Conservation (phyloP, 2,797 vertebrate species). For the Mergus octosetaceus region DNA sequence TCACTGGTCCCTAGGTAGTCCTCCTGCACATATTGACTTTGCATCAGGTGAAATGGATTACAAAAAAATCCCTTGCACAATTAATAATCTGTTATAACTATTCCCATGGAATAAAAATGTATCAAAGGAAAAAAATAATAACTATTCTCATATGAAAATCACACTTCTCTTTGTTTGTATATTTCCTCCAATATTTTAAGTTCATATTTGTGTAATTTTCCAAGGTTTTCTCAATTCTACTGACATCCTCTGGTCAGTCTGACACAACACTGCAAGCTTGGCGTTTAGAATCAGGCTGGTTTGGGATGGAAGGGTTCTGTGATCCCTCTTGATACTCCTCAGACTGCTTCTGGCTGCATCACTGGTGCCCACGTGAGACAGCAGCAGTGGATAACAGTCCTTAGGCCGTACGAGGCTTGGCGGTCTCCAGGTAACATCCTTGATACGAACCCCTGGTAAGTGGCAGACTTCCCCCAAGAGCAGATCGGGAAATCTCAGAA, state of each 20-base stretch:
- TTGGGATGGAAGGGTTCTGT: too few species aligned
- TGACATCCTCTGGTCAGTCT: neutral
- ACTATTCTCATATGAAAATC: neutral
- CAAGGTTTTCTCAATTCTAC: neutral
- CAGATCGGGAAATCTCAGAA: too few species aligned
- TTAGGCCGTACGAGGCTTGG: too few species aligned
- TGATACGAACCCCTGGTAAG: too few species aligned
- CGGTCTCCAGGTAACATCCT: too few species aligned
- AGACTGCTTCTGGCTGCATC: too few species aligned
- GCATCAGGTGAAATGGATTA: neutral
- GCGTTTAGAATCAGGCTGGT: neutral
- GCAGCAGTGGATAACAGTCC: too few species aligned
- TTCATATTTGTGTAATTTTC: neutral
- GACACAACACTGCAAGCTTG: neutral
- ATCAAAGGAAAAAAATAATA: neutral
- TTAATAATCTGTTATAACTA: neutral
- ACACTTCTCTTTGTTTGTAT: neutral
- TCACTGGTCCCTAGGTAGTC: neutral
- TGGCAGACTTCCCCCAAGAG: too few species aligned
- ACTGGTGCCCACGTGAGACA: too few species aligned
- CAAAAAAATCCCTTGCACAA: neutral
- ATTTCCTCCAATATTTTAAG: neutral
- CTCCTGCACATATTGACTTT: neutral
- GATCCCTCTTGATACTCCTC: too few species aligned
- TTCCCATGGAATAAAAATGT: neutral